Evolutionary conservation across 2,797 vertebrate genomes (phyloP).

Genomic region (Protonibea diacanthus): DNA sequence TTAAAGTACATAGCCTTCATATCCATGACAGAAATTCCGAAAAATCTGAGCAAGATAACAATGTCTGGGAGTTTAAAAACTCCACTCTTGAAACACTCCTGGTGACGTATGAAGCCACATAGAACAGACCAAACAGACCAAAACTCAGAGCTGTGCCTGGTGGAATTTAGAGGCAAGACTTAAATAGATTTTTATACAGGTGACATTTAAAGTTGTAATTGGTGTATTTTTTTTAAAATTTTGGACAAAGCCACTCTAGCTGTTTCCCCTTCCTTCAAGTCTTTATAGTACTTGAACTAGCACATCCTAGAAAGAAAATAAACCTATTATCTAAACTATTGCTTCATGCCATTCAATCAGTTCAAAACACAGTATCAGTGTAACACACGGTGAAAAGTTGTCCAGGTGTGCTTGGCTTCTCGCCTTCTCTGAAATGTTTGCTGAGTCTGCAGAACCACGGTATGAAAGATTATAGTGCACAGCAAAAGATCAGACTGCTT

Average conservation of each 20-base stretch:
- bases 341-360: background rate
- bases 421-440: conserved; percentile 30
- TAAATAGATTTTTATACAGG: too few species aligned
- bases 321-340: background rate
- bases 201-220: background rate
- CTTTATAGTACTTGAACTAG: background rate
- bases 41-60: too few species aligned
- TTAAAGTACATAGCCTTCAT: too few species aligned
- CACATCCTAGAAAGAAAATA: background rate
- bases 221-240: background rate
- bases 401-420: background rate
- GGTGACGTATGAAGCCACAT: too few species aligned
- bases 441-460: conserved; percentile 29
- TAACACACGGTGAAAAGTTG: background rate
- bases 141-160: too few species aligned
- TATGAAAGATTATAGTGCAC: conserved; percentile 27
- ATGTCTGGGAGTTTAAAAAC: too few species aligned
- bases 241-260: too few species aligned
- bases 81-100: too few species aligned
- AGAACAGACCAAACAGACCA: too few species aligned
- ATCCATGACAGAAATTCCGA: too few species aligned
- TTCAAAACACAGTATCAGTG: background rate
- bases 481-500: conserved; percentile 15
- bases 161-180: too few species aligned
- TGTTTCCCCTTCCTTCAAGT: background rate